Evolutionary conservation across 2,113 vertebrate species (phyloP), one percentile per base, ranked within the genome.

Genomic region (Polypterus bichir): DNA sequence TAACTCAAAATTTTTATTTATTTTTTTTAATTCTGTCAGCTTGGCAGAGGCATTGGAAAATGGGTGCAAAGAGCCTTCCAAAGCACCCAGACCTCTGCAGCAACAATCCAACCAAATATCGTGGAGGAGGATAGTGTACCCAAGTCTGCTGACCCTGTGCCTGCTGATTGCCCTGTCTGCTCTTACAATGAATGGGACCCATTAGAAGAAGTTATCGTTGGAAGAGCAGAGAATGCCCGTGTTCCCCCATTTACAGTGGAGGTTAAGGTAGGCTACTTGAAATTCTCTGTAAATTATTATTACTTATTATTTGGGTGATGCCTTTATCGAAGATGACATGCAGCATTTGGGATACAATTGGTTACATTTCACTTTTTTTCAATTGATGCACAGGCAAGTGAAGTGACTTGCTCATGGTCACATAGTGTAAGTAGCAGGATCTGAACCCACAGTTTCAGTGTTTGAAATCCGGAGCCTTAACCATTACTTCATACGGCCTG

Each of bases 161-260:
- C 74, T 45, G 83, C 90, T 69, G 88, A 92, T 49, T 93, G 90
- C 69, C 94, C 83, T 2, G 95, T 99, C 66, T 83, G 88, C 68
- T 92, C 92, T 1, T 89, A 94, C 83, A 98, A 97, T 46, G 96
- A 98, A 79, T 98, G 96, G 96, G 96, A 99, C 77, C 85, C 86
- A 0, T 83, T 99, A 7, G 95, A 99, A 81, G 96, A 99, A 74
- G 92, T 97, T 77, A 97, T 98, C 47, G 96, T 99, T 72, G 96
- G 96, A 48, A 87, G 93, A 69, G 91, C 95, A 3, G 96, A 99
- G 73, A 97, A 95, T 5, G 93, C 96, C 61, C 82, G 76, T 2
- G 92, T 99, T 47, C 96, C 96, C 61, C 92, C 91, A 7, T 99
- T 99, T 77, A 92, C 93, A 1, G 89, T 96, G 77, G 96, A 98